A percentile compares a stretch with the other conserved stretches of the same genome.
Evolutionary conservation across 2,797 vertebrate species (phyloP).

Genomic region (Cacajao melanocephalus): DNA sequence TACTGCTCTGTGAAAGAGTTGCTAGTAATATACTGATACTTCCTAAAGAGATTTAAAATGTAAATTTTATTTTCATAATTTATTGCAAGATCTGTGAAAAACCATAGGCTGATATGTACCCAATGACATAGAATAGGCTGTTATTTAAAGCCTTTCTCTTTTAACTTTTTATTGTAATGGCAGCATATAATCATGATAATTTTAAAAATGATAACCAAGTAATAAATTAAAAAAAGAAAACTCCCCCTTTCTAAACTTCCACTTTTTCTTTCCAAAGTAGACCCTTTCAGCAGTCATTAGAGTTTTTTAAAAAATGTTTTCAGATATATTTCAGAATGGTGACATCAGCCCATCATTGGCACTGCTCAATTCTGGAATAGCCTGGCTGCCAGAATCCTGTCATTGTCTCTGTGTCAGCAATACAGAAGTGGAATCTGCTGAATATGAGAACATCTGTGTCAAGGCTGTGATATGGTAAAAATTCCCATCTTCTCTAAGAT

Average conservation of each 20-base stretch:
- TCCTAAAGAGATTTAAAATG: background rate
- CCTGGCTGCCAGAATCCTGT: background rate
- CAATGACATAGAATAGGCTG: fast-evolving
- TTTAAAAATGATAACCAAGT: background rate
- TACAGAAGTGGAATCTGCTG: background rate
- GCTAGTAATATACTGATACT: background rate
- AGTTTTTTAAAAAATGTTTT: background rate
- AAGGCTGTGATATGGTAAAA: fast-evolving
- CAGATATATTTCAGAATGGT: fast-evolving
- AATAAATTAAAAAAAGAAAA: background rate
- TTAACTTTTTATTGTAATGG: background rate
- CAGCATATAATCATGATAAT: background rate
- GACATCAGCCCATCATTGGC: fast-evolving
- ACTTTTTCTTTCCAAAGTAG: background rate
- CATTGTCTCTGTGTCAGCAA: background rate
- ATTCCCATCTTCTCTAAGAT: background rate
- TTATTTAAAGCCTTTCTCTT: background rate
- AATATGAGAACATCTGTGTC: fast-evolving
- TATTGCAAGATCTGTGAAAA: background rate
- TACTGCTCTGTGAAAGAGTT: background rate
- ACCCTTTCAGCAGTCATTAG: fast-evolving
- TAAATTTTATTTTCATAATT: background rate
- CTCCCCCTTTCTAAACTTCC: no score
- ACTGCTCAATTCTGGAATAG: background rate
- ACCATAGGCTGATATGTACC: fast-evolving